A percentile compares a stretch with the other conserved stretches of the same genome.
Evolutionary conservation across 2,797 vertebrate species (phyloP).

Genomic region (Yasuhikotakia modesta): DNA sequence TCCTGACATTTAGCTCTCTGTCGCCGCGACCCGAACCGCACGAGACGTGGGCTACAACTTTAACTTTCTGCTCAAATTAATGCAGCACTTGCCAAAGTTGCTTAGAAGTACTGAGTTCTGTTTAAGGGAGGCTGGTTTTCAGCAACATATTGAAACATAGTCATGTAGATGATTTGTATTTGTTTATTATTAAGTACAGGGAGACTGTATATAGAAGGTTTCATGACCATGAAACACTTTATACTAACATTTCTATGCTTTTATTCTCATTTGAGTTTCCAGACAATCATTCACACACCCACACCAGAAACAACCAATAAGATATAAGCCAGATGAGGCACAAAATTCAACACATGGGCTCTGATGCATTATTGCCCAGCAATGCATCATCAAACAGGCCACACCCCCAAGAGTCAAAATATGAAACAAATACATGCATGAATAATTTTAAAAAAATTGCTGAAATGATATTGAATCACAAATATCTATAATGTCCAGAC

Average conservation of each 20-base stretch:
- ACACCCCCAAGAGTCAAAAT: conserved; percentile 25
- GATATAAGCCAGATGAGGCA: conserved; percentile 12
- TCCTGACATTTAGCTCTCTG: conserved; percentile 40
- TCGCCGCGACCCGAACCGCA: conserved; percentile 30
- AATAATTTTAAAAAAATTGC: conserved; percentile 31
- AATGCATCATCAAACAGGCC: conserved; percentile 4
- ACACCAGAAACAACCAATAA: not conserved
- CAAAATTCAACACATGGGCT: conserved; percentile 33
- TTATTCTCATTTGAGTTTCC: conserved; percentile 5
- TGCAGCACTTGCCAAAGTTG: not conserved
- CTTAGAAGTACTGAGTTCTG: not conserved
- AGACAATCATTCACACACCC: conserved; percentile 22
- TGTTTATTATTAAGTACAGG: too few relatives aligned
- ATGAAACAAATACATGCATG: conserved; percentile 43
- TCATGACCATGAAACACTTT: not conserved
- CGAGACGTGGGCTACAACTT: conserved; percentile 18
- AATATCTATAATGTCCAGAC: too few relatives aligned
- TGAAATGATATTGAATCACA: too few relatives aligned
- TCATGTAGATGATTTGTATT: too few relatives aligned
- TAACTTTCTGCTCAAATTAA: not conserved
- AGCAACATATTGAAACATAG: too few relatives aligned
- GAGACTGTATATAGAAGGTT: not conserved
- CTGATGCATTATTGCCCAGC: conserved; percentile 1
- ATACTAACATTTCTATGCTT: not conserved
- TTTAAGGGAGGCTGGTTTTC: not conserved